Evolutionary conservation across 1,140 invertebrate species (phyloP), one percentile per base, ranked within the genome.

Genomic region (Himalopsyche phryganea): DNA sequence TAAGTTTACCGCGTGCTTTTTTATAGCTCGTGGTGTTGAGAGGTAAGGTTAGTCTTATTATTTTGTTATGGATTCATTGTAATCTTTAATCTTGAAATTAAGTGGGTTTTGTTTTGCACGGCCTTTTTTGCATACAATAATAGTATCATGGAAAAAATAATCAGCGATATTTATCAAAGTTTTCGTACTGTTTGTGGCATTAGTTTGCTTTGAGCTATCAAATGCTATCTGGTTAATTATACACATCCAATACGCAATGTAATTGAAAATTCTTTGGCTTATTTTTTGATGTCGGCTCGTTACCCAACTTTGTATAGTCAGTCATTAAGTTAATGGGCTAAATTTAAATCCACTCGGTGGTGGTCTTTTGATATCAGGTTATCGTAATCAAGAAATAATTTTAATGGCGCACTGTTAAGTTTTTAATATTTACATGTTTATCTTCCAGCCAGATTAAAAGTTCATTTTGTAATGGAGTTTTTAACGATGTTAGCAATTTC

Each of bases 1-100:
- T 9, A 9, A 5, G 9, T 28, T 28, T 28, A 28, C 35, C 33
- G 32, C 33, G 20, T 13, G 48, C 33, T 38, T 14, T 17, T 17
- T 35, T 28, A 28, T 28, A 28, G 48, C 3, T 18, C 33, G 11
- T 20, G 48, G 50, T 41, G 51, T 28, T 17, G 51, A 45, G 10
- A 18, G 51, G 32, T 45, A 40, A 3, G 42, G 18, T 17, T 45
- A 11, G 42, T 38, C 17, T 35, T 46, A 55, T 55, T 55, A 55
- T 55, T 55, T 55, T 33, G 44, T 55, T 55, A 55, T 55, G 52
- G 45, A 55, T 55, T 46, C 55, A 60, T 53, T 55, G 51, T 60
- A 50, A 60, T 60, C 58, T 60, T 23, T 60, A 60, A 60, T 60
- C 58, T 54, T 50, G 28, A 60, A 60, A 60, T 60, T 60, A 60